A percentile compares a stretch with the other conserved stretches of the same genome.
Conservation (phyloP, 2,113 vertebrate species). For the Riparia riparia region DNA sequence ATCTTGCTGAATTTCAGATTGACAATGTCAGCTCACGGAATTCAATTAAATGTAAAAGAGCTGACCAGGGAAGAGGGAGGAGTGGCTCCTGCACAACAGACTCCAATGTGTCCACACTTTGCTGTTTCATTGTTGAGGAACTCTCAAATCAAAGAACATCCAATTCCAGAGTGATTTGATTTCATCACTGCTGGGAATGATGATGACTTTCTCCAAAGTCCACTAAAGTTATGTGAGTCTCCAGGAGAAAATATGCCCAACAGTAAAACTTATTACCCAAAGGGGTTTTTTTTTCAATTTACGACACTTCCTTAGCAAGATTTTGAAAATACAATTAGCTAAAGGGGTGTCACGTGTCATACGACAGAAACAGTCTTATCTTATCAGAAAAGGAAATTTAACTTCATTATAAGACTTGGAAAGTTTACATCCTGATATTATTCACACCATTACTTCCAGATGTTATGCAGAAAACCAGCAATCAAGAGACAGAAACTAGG, state of each 20-base stretch:
- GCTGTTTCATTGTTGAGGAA: background rate
- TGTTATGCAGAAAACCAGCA: background rate
- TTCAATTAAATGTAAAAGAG: constrained; percentile 44
- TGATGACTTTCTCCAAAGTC: background rate
- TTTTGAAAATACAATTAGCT: background rate
- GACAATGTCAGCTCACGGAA: constrained; percentile 66
- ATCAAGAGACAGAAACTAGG: background rate
- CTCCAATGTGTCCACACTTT: background rate
- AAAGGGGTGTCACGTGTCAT: background rate
- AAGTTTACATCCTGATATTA: constrained; percentile 6
- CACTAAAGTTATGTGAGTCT: background rate
- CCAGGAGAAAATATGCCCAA: background rate
- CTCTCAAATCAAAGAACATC: background rate
- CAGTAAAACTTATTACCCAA: background rate
- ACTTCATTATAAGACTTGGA: background rate
- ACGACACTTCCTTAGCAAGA: background rate
- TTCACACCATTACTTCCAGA: constrained; percentile 35
- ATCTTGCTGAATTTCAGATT: constrained; percentile 56
- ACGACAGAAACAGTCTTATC: background rate
- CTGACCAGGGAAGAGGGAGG: background rate
- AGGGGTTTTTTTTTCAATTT: background rate
- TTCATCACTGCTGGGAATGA: constrained; percentile 12
- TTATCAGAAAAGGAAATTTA: constrained; percentile 16
- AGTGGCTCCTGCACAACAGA: background rate
- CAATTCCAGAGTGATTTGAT: background rate